Base-by-base conservation (phyloP, 2,113 vertebrate genomes). In the Copsychus sechellarum region DNA sequence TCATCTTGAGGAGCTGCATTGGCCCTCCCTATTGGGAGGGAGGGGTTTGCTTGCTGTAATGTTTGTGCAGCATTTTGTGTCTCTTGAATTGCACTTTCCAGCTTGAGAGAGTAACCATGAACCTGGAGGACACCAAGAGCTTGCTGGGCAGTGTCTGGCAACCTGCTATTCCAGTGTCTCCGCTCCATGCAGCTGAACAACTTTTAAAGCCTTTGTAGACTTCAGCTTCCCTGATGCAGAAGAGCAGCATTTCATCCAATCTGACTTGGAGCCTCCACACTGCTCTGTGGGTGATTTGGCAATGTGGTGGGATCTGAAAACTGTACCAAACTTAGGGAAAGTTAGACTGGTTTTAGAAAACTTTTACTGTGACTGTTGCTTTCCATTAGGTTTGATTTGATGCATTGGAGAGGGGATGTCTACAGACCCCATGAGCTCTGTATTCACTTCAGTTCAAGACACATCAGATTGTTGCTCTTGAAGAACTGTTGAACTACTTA, bases 321-420 rank as follows among this genome's bases (percentile, higher is more conserved):
- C 42, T 15, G 25, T 26, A n/a, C 33, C 31, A 0, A 1, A 25
- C 5, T 51, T 66, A 20, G 9, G 36, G n/a, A 34, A 51, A 31
- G 36, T 17, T 16, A 8, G 40, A 6, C 20, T 48, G 36, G 1
- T 42, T 50, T 19, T 51, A 22, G 33, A 28, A 48, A 85, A 19
- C 20, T 34, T 53, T 26, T 21, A 16, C 22, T 0, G 1, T 16
- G 4, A 57, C 8, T 48, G 11, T 79, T 70, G 9, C 25, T 25
- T 78, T 60, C 16, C 25, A 3, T 3, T 17, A 12, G 31, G 10
- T 57, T 70, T 66, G 12, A 19, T 54, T 25, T 65, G 12, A 8
- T 74, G 1, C 2, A 0, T 14, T 23, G 17, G 33, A 18, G 42
- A 72, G 45, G 8, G 10, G 5, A 19, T 76, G 21, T 23, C 36